A percentile compares a stretch with the other conserved stretches of the same genome.
phyloP scores from a whole-genome alignment of 2,888 invertebrate genomes.

The Mimachlamys varia region DNA sequence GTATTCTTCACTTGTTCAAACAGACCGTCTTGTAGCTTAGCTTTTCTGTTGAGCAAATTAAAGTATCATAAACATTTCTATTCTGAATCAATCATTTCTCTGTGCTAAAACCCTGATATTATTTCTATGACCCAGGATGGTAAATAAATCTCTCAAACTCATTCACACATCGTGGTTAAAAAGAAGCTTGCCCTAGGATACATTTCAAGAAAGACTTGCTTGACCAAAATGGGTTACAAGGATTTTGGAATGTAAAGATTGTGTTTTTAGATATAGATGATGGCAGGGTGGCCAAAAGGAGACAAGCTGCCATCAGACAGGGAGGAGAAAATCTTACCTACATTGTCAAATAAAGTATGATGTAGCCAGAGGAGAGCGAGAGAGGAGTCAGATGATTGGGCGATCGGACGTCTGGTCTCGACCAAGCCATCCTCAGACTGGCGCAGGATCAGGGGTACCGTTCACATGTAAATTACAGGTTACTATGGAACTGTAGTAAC shows the following conservation, averaged over 20 bases:
- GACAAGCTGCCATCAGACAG: background rate
- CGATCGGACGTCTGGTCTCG: conserved; percentile 7
- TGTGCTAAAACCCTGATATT: background rate
- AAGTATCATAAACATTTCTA: background rate
- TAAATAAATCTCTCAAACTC: too few species aligned
- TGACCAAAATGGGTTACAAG: background rate
- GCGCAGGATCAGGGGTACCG: background rate
- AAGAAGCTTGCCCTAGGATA: background rate
- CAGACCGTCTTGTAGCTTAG: too few species aligned
- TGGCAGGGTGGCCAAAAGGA: background rate
- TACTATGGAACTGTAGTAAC: background rate
- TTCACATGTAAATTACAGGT: conserved; percentile 19
- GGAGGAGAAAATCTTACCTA: background rate
- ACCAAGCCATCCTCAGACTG: background rate
- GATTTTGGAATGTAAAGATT: background rate
- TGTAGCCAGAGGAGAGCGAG: background rate
- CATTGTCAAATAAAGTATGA: background rate
- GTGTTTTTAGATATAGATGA: background rate
- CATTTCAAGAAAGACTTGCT: background rate
- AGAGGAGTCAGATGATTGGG: background rate
- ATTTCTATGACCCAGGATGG: too few species aligned
- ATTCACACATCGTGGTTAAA: too few species aligned
- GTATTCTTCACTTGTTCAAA: background rate
- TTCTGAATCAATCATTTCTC: background rate
- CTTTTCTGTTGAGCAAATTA: background rate